Conservation (phyloP, 2,797 vertebrate species). For the Catharus ustulatus region DNA sequence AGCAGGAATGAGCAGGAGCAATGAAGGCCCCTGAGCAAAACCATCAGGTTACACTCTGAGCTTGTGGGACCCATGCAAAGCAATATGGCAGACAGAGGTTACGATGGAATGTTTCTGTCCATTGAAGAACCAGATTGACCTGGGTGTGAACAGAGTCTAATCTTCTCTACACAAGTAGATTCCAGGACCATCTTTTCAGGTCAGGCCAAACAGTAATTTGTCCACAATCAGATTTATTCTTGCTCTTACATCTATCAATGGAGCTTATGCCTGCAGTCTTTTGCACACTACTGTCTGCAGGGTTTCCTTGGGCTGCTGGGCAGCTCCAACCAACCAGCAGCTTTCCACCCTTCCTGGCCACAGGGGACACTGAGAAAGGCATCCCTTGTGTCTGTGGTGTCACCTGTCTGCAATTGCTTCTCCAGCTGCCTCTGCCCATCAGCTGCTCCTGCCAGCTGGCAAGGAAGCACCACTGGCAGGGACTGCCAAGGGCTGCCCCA, state of each 20-base stretch:
- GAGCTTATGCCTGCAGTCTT: neutral
- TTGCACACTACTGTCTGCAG: neutral
- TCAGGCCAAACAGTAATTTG: neutral
- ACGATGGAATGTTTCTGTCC: neutral
- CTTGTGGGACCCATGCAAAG: neutral
- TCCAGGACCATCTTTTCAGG: neutral
- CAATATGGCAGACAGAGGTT: neutral
- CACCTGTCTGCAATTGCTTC: neutral
- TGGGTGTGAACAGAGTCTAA: neutral
- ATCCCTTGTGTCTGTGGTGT: neutral
- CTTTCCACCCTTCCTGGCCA: neutral
- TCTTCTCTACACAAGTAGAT: neutral
- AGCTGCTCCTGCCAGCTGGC: neutral
- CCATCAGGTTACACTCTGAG: neutral
- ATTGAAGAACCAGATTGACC: neutral
- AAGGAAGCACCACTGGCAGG: neutral
- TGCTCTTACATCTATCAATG: neutral
- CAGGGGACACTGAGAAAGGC: fast-evolving
- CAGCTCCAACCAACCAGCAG: neutral
- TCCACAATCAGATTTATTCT: neutral
- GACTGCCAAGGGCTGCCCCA: neutral
- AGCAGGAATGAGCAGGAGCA: neutral
- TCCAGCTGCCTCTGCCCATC: neutral
- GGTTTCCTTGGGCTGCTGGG: neutral
- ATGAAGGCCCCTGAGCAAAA: neutral